Evolutionary conservation across 2,888 invertebrate species (phyloP), one percentile per base, ranked within the genome.

Genomic region (Leptopilina drosophilae): DNA sequence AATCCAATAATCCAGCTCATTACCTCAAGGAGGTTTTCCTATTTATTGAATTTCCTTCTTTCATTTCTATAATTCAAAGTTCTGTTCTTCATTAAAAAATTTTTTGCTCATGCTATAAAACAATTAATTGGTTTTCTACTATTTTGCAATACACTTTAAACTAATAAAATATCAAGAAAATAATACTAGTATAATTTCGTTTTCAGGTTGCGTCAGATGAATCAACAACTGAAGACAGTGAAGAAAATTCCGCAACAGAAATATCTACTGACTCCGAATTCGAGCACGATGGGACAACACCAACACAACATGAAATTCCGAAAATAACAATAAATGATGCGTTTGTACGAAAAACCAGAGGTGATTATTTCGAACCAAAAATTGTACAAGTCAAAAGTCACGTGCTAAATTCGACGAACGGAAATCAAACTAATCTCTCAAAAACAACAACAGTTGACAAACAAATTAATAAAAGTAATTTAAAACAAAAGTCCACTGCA

Each of bases 201-300:
- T 89, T 91, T 65, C 92, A 95, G 95, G 94, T 95, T 86, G 94
- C 94, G 85, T 94, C 94, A 81, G 84, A 84, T 11, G 83, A 83
- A 15, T 82, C 79, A 6, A 66, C 79, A 4, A 66, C 82, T 6
- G 93, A 93, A 82, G 95, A 95, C 84, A 95, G 95, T 85, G 94
- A 95, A 85, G 95, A 95, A 84, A 97, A 97, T 87, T 97, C 97
- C 8, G 97, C 97, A 2, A 97, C 97, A 1, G 97, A 97, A 93
- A 97, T 97, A 86, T 97, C 97, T 73, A 97, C 97, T 0, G 97
- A 98, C 92, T 97, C 97, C 42, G 97, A 98, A 92, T 97, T 98
- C 89, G 97, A 97, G 84, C 95, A 96, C 83, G 97, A 97, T 88
- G 96, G 95, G 78, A 92, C 93, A 64, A 94, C 94, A 0, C 95